Percentiles rank a stretch among this genome's conserved stretches.
These are phyloP conservation scores for Stigmatopora argus DNA, from an alignment of 2,113 vertebrate species.

Conservation along the genomic window DNA sequence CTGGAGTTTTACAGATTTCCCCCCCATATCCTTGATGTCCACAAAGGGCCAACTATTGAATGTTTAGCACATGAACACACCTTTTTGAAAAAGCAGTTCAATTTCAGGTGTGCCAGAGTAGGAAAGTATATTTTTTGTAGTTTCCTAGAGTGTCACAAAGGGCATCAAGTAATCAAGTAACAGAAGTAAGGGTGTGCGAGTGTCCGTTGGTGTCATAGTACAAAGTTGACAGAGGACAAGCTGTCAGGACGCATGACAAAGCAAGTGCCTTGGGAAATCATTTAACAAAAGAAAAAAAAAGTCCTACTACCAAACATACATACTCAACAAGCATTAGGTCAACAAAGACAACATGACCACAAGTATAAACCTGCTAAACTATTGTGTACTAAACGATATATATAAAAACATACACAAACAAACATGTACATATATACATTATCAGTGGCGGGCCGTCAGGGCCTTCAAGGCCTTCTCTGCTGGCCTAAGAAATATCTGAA, in stretches of 20 bases:
- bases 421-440: neutral
- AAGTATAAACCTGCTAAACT: neutral
- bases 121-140: neutral
- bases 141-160: neutral
- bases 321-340: neutral
- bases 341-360: neutral
- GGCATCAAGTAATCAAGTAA: neutral
- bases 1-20: neutral
- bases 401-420: neutral
- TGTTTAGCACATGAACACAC: neutral
- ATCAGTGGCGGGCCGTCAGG: too few species aligned
- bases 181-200: neutral
- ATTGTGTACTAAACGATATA: neutral
- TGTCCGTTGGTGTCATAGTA: neutral
- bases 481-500: too few species aligned
- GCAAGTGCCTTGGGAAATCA: neutral
- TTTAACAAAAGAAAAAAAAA: neutral
- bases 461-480: too few species aligned
- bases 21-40: neutral
- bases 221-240: neutral
- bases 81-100: neutral
- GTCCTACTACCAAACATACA: neutral
- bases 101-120: neutral
- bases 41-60: neutral
- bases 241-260: neutral